Evolutionary conservation across 2,797 vertebrate species (phyloP), one percentile per base, ranked within the genome.

Genomic region (Clarias pachynema): DNA sequence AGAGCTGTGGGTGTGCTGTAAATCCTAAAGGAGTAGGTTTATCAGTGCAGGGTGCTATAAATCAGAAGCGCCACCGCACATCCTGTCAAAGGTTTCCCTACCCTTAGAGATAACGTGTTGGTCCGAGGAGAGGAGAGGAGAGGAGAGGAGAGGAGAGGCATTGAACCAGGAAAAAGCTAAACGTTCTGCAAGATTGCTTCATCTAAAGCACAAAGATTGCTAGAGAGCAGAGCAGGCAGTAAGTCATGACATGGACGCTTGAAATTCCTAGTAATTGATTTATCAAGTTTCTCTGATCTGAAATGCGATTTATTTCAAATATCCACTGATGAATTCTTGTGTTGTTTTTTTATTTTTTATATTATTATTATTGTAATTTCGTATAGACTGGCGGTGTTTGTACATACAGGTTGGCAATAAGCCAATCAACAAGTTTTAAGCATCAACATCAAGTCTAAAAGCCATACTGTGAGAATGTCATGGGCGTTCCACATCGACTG

Each of bases 1-100:
- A 88, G 86, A 75, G 87, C 87, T 84, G 88, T 89, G n/a, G 56
- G 80, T 86, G 85, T 87, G 80, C 87, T 90, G 75, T 85, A 89
- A 87, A 88, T 78, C 73, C 73, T 77, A 53, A 65, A 68, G 53
- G 24, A 57, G 65, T 4, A 15, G 0, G 65, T 65, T 66, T 63
- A 75, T 44, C 70, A 75, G 44, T 53, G 59, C 16, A 78, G 29
- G 59, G 16, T 29, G 63, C 24, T 15, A 65, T 74, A 88, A 88
- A 83, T 44, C 86, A 91, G 91, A 59, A 62, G 59, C 20, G 7
- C 68, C 66, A n/a, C 49, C 24, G 22, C 7, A 1, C 66, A 57
- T 59, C 81, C 12, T 72, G 29, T 59, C 57, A 79, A 24, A 60
- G 75, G 57, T 60, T 62, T 40, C 31, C 22, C 15, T 40, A 16